Base-by-base conservation (phyloP, 2,797 vertebrate genomes). In the Halcyon smyrnensis region DNA sequence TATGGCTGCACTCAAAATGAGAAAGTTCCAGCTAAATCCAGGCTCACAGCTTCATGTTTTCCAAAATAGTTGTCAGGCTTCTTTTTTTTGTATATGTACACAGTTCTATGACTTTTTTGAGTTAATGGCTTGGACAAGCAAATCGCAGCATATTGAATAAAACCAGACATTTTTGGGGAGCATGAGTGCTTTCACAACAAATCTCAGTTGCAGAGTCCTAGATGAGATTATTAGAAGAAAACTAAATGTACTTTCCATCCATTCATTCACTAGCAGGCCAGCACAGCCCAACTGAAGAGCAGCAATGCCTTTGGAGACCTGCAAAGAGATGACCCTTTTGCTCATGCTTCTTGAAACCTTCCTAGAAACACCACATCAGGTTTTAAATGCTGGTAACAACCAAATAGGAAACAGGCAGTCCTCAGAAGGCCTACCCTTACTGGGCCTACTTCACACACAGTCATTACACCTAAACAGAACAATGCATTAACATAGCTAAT, bases 81-180 rank as follows among this genome's bases (percentile, higher is more conserved):
- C 8, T 36, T 36, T 34, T 64, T 34, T 57, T 63, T 41, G 59
- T 71, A 2, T 5, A 30, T 0, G 0, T 50, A 41, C 28, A 79
- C 18, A 60, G 54, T n/a, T 89, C 37, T 45, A 9, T 4, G 39
- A 6, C 8, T 30, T 74, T 68, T 84, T 45, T 45, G 5, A 90
- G 32, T 34, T 74, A 70, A 70, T 5, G 32, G 51, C 30, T 79
- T 54, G 27, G 70, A 63, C 37, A 67, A 92, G 70, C 43, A 56
- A 20, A 73, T 79, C 43, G 57, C 2, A 1, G 62, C 53, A 36
- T 25, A 30, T 6, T 11, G 24, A 83, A 11, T 4, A 34, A 89
- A 87, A 48, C 28, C 50, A 74, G 8, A 21, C 36, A 60, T 4
- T 60, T 84, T 43, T 48, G 70, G 34, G 32, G 39, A 80, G 54